Evolutionary conservation across 2,797 vertebrate genomes (phyloP).

Genomic region (Chlorospingus semifuscus): DNA sequence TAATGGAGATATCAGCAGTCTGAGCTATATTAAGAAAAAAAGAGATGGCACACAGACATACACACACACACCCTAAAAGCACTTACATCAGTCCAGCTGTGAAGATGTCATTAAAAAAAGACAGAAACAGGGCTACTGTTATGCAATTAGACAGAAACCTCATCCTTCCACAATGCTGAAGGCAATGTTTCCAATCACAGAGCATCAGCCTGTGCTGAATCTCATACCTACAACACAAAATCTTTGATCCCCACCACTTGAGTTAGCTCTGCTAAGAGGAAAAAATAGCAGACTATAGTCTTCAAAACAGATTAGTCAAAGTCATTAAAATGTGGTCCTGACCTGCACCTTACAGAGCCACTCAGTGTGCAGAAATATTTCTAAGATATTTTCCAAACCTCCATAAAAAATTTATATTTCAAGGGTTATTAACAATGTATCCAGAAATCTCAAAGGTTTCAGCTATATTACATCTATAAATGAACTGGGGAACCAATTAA

Average conservation of each 20-base stretch:
- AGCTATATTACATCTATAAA: neutral
- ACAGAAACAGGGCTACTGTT: neutral
- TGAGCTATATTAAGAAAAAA: neutral
- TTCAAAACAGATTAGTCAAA: neutral
- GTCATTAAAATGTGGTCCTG: neutral
- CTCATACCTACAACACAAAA: neutral
- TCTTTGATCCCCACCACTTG: neutral
- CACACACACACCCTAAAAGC: neutral
- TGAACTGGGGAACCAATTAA: neutral
- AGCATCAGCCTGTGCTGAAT: neutral
- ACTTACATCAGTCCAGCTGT: neutral
- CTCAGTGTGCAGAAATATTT: neutral
- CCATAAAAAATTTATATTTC: neutral
- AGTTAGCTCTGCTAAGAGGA: neutral
- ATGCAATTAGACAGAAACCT: neutral
- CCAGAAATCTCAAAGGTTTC: neutral
- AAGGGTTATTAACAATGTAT: neutral
- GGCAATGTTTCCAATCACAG: neutral
- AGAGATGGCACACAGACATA: no score
- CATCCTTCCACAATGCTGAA: neutral
- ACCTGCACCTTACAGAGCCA: neutral
- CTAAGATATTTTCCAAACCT: neutral
- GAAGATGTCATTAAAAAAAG: neutral
- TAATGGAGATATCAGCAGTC: neutral
- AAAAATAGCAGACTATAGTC: neutral